Evolutionary conservation across 1,140 invertebrate species (phyloP), one percentile per base, ranked within the genome.

Genomic region (Helicoverpa zea): DNA sequence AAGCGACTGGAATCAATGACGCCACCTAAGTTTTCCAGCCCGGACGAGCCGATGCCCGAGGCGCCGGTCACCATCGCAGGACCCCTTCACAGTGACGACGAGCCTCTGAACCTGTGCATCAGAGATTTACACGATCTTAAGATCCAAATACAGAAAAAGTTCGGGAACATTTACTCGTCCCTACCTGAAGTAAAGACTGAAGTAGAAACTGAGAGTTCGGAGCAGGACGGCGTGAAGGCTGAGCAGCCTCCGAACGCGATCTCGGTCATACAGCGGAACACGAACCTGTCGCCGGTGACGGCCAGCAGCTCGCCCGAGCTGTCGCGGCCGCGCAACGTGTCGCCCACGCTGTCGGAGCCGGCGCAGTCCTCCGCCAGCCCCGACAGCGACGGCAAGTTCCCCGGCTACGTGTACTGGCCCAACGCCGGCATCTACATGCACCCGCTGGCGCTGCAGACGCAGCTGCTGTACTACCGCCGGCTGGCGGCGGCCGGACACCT

Each of bases 31-130:
- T 94, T 82, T 76, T 83, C 84, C 29, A 91, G 80, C 16, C 93
- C 92, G 29, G 89, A 92, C 72, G 91, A 88, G 35, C 92, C 92
- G 1, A 91, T 91, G 88, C 92, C 92, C 4, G 90, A 88, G 68
- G 91, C 91, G 4, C 91, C 92, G 0, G 56, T 82, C 9, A 94
- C 91, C 1, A 87, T 89, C 11, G 90, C 92, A 5, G 92, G 91
- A 0, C 90, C 92, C 0, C 76, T 94, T 52, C 89, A 92, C 81
- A 88, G 95, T 90, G 94, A 97, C 90, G 96, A 97, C 29, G 97
- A 98, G 88, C 98, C 98, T 0, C 92, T 98, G 5, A 98, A 98
- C 93, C 95, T 98, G 0, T 98, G 98, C 84, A 96, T 98, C 52
- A 95, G 97, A 52, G 98, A 98, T 86, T 88, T 96, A 47, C 96